Percentiles rank a stretch among this genome's conserved stretches.
Conservation (phyloP, 2,797 vertebrate species). For the Gymnoscopelus braueri region DNA sequence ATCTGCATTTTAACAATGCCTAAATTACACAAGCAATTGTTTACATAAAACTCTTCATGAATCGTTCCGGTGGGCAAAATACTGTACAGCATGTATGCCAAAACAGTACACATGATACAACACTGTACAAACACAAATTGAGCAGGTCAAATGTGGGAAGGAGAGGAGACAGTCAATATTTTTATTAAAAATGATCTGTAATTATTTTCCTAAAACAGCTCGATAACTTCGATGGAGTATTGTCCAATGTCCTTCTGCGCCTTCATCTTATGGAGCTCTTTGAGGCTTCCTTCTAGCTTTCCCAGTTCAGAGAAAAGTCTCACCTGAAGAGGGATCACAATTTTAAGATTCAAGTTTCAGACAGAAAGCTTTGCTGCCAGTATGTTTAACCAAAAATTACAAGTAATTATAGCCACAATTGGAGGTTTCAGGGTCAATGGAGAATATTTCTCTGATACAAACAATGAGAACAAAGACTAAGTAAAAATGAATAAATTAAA, state of each 20-base stretch:
- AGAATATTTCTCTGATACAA: too few relatives aligned
- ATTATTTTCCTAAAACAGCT: conserved; percentile 84
- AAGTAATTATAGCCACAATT: too few relatives aligned
- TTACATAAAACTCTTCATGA: conserved; percentile 9
- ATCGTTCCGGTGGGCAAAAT: conserved; percentile 17
- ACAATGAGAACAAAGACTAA: too few relatives aligned
- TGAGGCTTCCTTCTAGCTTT: conserved; percentile 92
- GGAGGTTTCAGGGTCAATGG: too few relatives aligned
- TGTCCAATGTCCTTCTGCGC: conserved; percentile 75
- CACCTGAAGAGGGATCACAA: conserved; percentile 77
- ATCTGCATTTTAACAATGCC: conserved; percentile 6
- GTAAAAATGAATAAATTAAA: too few relatives aligned
- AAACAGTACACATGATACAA: conserved; percentile 17
- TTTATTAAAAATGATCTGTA: conserved; percentile 50
- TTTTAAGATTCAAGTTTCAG: not conserved
- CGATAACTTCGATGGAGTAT: conserved; percentile 94
- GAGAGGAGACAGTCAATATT: conserved; percentile 30
- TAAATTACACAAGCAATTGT: conserved; percentile 1
- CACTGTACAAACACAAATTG: conserved; percentile 2
- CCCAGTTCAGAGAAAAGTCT: conserved; percentile 91
- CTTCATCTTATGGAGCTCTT: conserved; percentile 83
- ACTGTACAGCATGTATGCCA: not conserved
- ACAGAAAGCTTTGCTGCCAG: too few relatives aligned
- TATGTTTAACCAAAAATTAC: too few relatives aligned
- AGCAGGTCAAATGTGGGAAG: conserved; percentile 20